These are phyloP conservation scores for Caenorhabditis panamensis DNA, from an alignment of 2,888 invertebrate species.

Conservation along the genomic window DNA sequence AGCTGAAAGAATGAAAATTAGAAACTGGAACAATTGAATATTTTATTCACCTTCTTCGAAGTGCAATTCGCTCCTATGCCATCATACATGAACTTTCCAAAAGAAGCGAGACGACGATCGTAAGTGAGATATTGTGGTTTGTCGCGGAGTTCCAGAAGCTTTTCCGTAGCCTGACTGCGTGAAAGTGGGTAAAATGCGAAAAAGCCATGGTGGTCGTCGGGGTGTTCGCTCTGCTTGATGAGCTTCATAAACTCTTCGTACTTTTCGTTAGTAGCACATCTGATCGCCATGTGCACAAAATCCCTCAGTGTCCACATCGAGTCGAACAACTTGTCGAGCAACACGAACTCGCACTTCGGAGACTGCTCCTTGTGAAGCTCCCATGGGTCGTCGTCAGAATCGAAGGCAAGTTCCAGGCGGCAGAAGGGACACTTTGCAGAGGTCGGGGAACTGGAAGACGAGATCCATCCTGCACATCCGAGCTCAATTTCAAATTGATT, in stretches of 20 bases:
- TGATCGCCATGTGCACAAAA: conserved; percentile 8
- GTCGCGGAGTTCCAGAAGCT: conserved; percentile 4
- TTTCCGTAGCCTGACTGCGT: neutral
- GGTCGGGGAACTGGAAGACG: conserved; percentile 2
- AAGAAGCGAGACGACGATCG: conserved; percentile 26
- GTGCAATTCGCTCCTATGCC: conserved; percentile 15
- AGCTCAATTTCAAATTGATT: conserved; percentile 33
- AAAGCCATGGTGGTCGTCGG: too few relatives aligned
- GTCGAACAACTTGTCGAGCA: conserved; percentile 46
- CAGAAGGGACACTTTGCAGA: conserved; percentile 61
- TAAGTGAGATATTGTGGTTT: conserved; percentile 6
- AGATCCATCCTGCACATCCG: conserved; percentile 51
- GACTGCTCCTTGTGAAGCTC: conserved; percentile 36
- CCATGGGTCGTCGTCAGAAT: conserved; percentile 63
- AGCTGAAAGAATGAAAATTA: conserved; percentile 36
- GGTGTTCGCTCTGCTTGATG: neutral
- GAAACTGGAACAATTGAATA: neutral
- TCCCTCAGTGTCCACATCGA: conserved; percentile 33
- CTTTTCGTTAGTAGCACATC: conserved; percentile 6
- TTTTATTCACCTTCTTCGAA: conserved; percentile 24
- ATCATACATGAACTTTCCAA: conserved; percentile 14
- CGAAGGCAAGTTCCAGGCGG: conserved; percentile 47
- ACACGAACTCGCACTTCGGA: conserved; percentile 52
- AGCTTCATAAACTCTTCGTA: conserved; percentile 1
- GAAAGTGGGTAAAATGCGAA: neutral